Base-by-base conservation (phyloP, 2,888 invertebrate species). In the Galeopsomyia nigrocyanea region DNA sequence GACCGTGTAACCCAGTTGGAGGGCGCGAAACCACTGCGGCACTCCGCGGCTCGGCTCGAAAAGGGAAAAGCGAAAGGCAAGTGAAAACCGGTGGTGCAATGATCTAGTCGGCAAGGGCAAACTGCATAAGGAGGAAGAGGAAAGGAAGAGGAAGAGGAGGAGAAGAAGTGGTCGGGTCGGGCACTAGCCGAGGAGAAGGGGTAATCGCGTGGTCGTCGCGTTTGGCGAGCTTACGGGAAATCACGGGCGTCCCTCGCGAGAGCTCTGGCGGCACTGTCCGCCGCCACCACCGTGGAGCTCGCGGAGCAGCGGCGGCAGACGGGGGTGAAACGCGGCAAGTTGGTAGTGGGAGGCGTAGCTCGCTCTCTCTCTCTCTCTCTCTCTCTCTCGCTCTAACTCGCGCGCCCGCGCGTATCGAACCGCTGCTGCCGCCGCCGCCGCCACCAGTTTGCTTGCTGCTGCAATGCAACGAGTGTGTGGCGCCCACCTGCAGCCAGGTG, bases 231-330 rank as follows among this genome's bases (percentile, higher is more conserved):
- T 77, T 78, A 77, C 77, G 77, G 69, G 78, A 82, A 85, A 82
- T 83, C 84, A 83, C 85, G 81, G 83, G 83, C 80, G 83, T 82
- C 85, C 80, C 85, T 82, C 79, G 73, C 83, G 83, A 85, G 84
- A 85, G 85, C 83, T 84, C 80, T 83, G 81, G 81, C 84, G 84
- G 83, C 82, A 85, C 85, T 85, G 84, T 79, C 80, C 80, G 76
- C 78, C 71, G 74, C 80, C 80, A 76, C 78, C 71, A 75, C 68
- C 79, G 80, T 78, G 78, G 77, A 80, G 39, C 58, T 39, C 14
- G 39, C 58, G n/a, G 39, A 16, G n/a, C 31, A 31, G 57, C 57
- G 57, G 16, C 55, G 3, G 58, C 39, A n/a, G 58, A 14, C 64
- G 60, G 56, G 65, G 39, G 39, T 39, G 39, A 39, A 39, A 39